phyloP scores from a whole-genome alignment of 2,113 vertebrate genomes.

The Bostrychus sinensis region DNA sequence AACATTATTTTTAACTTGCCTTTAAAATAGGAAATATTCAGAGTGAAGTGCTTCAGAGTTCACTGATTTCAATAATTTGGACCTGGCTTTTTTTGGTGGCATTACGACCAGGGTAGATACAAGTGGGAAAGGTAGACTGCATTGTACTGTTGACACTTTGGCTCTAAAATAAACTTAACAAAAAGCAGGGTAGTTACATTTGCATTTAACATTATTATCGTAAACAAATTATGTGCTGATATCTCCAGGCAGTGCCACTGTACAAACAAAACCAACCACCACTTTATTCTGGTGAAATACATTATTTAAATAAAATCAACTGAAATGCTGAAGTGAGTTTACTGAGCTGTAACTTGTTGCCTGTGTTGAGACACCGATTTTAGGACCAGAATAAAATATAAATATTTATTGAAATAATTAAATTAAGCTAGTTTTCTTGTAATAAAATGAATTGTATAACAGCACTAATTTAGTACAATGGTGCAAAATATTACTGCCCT shows the following conservation, averaged over 20 bases:
- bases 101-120: background rate
- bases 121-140: background rate
- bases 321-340: background rate
- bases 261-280: background rate
- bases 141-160: background rate
- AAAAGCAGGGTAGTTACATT: background rate
- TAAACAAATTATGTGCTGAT: no score
- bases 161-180: background rate
- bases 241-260: background rate
- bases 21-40: background rate
- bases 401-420: background rate
- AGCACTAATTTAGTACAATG: constrained; percentile 4
- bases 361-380: background rate
- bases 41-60: background rate
- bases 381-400: background rate
- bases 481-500: constrained; percentile 1
- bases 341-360: background rate
- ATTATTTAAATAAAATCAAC: background rate
- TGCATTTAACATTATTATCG: background rate
- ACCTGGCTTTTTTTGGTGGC: background rate
- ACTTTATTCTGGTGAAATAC: constrained; percentile 11
- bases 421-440: background rate
- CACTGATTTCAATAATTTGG: background rate
- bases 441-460: background rate
- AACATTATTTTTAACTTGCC: background rate